These are phyloP conservation scores for Noctua fimbriata DNA, from an alignment of 2,888 invertebrate genomes.

Conservation along the genomic window DNA sequence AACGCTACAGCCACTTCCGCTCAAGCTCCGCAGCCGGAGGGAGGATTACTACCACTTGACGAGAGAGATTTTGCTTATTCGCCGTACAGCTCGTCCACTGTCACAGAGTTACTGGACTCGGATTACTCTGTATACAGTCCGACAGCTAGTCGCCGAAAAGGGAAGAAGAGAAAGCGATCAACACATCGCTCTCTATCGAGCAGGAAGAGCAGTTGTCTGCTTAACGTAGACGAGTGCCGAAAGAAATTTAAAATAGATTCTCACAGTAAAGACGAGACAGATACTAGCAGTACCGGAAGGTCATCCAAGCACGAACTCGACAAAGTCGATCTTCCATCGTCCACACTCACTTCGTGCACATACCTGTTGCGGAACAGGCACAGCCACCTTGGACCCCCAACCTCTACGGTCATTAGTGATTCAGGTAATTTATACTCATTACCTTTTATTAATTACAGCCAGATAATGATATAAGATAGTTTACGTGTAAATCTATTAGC, in stretches of 20 bases:
- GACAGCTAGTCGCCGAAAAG: constrained; percentile 83
- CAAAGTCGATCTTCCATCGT: constrained; percentile 75
- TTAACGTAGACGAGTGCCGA: constrained; percentile 82
- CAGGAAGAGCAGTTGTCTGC: constrained; percentile 81
- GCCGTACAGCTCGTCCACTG: constrained; percentile 88
- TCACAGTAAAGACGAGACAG: constrained; percentile 80
- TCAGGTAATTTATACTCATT: constrained; percentile 77
- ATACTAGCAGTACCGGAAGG: constrained; percentile 74
- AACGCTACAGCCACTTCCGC: constrained; percentile 75
- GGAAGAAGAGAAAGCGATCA: constrained; percentile 87
- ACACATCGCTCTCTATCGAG: constrained; percentile 84
- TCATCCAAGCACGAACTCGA: constrained; percentile 79
- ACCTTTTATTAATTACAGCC: constrained; percentile 17
- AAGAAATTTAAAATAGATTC: constrained; percentile 90
- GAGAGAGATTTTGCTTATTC: constrained; percentile 89
- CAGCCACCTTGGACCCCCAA: constrained; percentile 79
- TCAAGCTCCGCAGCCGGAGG: constrained; percentile 80
- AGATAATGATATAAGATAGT: constrained; percentile 15
- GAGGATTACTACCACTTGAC: constrained; percentile 87
- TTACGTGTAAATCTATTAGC: constrained; percentile 6
- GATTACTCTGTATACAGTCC: constrained; percentile 89
- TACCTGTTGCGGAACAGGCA: constrained; percentile 63
- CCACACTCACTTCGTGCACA: constrained; percentile 77
- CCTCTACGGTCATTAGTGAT: constrained; percentile 83
- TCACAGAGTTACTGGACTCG: constrained; percentile 87